Evolutionary conservation across 2,888 invertebrate genomes (phyloP).

Genomic region (Andrena camellia): DNA sequence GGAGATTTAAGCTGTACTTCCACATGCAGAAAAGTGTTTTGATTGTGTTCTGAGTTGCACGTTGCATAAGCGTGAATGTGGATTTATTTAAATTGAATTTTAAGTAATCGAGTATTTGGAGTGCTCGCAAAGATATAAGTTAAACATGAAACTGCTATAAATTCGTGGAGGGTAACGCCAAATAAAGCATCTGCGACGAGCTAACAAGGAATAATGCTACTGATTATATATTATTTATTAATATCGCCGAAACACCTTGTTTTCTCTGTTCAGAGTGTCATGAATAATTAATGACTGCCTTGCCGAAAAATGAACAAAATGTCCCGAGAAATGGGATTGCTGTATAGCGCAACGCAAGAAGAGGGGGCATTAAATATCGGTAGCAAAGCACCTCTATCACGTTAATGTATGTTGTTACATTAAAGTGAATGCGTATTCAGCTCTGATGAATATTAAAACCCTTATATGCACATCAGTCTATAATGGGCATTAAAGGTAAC

Average conservation of each 20-base stretch:
- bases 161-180: not conserved
- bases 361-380: constrained; percentile 34
- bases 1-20: too few species aligned
- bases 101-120: not conserved
- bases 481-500: constrained; percentile 31
- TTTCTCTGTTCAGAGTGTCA: not conserved
- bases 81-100: not conserved
- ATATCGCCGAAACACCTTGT: not conserved
- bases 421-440: constrained; percentile 44
- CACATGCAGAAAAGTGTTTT: too few species aligned
- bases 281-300: too few species aligned
- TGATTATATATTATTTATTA: not conserved
- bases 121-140: not conserved
- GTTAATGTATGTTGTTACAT: constrained; percentile 33
- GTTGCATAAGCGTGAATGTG: too few species aligned
- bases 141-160: not conserved
- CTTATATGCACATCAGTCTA: not conserved
- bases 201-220: not conserved
- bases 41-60: too few species aligned
- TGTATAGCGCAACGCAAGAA: not conserved
- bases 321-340: not conserved
- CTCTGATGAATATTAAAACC: constrained; percentile 45
- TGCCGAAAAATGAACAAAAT: not conserved
- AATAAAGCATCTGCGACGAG: not conserved
- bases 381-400: not conserved